phyloP scores from a whole-genome alignment of 2,113 vertebrate species.

The Artemisiospiza belli region DNA sequence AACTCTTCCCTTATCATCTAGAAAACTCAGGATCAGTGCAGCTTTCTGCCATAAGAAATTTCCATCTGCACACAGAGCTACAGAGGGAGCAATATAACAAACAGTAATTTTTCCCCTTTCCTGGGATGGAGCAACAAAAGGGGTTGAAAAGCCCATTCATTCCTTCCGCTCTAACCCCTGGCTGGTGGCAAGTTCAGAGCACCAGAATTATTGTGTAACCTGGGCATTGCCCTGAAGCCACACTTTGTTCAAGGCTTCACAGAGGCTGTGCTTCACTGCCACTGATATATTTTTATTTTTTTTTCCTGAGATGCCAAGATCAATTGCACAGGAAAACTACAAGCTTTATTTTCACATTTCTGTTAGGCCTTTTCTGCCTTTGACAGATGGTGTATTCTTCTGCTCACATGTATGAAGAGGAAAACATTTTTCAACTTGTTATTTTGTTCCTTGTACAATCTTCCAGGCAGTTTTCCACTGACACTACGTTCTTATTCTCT shows the following conservation, averaged over 20 bases:
- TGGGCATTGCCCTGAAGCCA: not conserved
- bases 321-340: not conserved
- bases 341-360: not conserved
- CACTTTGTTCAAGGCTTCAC: not conserved
- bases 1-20: not conserved
- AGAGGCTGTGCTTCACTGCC: not conserved
- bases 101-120: not conserved
- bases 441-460: not conserved
- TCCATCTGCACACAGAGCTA: not conserved
- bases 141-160: not conserved
- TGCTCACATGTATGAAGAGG: not conserved
- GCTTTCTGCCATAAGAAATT: not conserved
- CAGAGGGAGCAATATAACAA: not conserved
- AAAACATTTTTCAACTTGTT: not conserved
- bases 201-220: not conserved
- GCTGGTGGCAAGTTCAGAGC: not conserved
- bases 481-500: not conserved
- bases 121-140: not conserved
- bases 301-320: not conserved
- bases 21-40: not conserved
- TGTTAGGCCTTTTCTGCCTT: not conserved
- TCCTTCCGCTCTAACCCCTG: not conserved
- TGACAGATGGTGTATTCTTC: not conserved
- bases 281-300: too few species aligned
- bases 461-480: not conserved